phyloP scores from a whole-genome alignment of 2,888 invertebrate genomes.

The Diploptera punctata region DNA sequence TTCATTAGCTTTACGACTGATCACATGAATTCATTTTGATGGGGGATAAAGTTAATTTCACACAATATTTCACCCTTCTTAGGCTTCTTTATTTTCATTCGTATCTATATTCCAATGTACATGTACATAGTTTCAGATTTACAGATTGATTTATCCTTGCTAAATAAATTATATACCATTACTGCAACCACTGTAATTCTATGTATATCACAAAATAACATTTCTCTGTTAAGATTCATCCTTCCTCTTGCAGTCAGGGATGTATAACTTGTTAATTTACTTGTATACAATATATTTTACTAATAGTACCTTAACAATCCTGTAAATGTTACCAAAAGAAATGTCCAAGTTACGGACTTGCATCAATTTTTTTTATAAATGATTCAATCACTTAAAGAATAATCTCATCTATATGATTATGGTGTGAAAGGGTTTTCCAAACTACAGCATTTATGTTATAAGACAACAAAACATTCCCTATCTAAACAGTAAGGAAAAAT shows the following conservation, averaged over 20 bases:
- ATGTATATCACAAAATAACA: slow-evolving; percentile 19
- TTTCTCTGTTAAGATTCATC: not conserved
- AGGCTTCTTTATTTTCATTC: slow-evolving; percentile 10
- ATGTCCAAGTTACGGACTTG: no score
- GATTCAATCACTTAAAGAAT: not conserved
- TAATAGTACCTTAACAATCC: no score
- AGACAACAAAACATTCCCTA: slow-evolving; percentile 8
- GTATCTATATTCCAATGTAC: slow-evolving; percentile 24
- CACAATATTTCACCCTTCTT: no score
- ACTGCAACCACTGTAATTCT: not conserved
- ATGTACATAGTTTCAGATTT: slow-evolving; percentile 8
- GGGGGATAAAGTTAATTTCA: no score
- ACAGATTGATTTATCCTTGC: not conserved
- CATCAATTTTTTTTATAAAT: not conserved
- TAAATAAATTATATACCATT: slow-evolving; percentile 9
- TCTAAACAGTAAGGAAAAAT: not conserved
- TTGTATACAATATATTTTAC: no score
- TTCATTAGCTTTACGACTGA: no score
- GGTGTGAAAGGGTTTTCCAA: not conserved
- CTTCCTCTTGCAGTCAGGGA: no score
- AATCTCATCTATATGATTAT: not conserved
- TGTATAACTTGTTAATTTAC: no score
- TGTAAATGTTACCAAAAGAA: no score
- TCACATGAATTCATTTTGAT: no score
- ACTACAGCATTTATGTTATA: not conserved